A percentile compares a stretch with the other conserved stretches of the same genome.
These are phyloP conservation scores for Lichenostomus cassidix DNA, from an alignment of 2,113 vertebrate genomes.

Conservation along the genomic window DNA sequence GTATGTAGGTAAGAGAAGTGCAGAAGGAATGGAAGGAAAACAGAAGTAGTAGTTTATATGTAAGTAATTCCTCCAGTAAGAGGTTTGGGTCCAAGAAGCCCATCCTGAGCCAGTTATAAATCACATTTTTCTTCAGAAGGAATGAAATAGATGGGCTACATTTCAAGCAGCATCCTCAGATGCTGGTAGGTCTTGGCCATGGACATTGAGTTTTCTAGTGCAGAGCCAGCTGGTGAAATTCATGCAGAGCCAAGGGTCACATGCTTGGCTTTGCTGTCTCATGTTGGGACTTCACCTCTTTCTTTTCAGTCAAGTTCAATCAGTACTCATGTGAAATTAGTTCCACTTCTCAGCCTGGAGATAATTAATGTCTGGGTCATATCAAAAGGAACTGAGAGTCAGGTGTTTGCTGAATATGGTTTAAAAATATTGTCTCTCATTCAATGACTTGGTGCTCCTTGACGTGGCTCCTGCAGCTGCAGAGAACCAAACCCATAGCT, in stretches of 20 bases:
- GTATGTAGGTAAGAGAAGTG: neutral
- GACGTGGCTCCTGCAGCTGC: neutral
- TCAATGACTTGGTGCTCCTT: neutral
- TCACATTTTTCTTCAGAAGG: neutral
- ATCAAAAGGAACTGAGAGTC: neutral
- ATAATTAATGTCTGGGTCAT: neutral
- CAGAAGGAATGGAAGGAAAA: neutral
- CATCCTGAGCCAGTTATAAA: neutral
- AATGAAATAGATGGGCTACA: neutral
- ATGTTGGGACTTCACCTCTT: neutral
- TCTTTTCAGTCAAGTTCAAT: neutral
- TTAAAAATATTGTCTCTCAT: neutral
- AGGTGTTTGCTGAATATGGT: neutral
- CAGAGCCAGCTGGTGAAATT: neutral
- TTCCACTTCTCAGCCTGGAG: neutral
- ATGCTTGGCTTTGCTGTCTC: neutral
- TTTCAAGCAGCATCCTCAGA: neutral
- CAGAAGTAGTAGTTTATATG: neutral
- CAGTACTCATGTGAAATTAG: neutral
- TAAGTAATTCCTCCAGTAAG: neutral
- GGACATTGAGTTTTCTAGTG: neutral
- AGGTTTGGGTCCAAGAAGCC: neutral
- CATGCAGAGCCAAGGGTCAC: neutral
- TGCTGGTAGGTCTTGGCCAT: neutral
- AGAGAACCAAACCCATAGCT: neutral